A percentile compares a stretch with the other conserved stretches of the same genome.
Evolutionary conservation across 2,888 invertebrate species (phyloP).

Genomic region (Falcaria lacertinaria): DNA sequence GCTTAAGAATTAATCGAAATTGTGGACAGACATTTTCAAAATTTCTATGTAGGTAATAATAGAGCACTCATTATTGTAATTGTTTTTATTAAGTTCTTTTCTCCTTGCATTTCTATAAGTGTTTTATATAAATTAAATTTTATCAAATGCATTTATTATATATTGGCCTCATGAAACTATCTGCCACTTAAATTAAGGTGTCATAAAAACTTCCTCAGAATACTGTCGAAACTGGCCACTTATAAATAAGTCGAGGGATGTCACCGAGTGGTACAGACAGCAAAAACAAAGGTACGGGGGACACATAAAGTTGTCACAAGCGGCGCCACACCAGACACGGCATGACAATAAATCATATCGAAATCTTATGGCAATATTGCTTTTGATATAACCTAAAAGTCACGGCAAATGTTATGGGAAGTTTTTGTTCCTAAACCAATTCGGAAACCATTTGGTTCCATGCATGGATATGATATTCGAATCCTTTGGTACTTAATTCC

Average conservation of each 20-base stretch:
- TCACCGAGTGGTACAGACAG: slow-evolving; percentile 35
- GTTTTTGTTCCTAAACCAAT: not conserved
- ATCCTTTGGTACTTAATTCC: no score
- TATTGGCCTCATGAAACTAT: no score
- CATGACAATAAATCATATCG: slow-evolving; percentile 49
- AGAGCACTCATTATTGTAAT: no score
- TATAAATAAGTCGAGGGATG: slow-evolving; percentile 23
- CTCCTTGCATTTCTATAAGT: no score
- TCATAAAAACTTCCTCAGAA: slow-evolving; percentile 5
- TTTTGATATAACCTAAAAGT: not conserved
- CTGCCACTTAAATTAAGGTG: not conserved
- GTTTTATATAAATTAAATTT: no score
- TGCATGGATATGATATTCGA: no score
- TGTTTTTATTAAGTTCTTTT: no score
- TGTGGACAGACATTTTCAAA: no score
- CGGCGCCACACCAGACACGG: slow-evolving; percentile 53
- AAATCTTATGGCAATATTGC: slow-evolving; percentile 8
- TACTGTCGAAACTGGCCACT: slow-evolving; percentile 10
- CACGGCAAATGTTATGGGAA: not conserved
- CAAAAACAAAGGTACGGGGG: slow-evolving; percentile 42
- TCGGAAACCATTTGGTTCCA: no score
- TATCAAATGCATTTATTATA: no score
- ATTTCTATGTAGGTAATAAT: no score
- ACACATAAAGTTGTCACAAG: slow-evolving; percentile 59
- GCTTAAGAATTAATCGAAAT: no score